These are phyloP conservation scores for Sorex maritimensis DNA, from an alignment of 2,797 vertebrate species.

Conservation along the genomic window DNA sequence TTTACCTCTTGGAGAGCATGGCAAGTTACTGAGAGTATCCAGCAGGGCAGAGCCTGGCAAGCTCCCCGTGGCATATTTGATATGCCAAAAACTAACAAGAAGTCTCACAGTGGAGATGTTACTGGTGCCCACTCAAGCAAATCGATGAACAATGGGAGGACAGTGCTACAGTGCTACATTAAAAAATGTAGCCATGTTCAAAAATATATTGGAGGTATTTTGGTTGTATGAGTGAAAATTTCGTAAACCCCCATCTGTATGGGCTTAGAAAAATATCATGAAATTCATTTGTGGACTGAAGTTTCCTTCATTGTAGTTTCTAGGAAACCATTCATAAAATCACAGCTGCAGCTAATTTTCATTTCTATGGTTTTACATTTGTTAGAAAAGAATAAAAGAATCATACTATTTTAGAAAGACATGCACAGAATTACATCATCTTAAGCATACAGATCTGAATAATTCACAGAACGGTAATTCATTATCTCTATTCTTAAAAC, in stretches of 20 bases:
- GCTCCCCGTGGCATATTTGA: too few relatives aligned
- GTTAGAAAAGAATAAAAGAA: conserved; percentile 77
- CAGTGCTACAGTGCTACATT: too few relatives aligned
- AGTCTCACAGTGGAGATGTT: too few relatives aligned
- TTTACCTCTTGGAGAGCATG: too few relatives aligned
- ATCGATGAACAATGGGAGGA: too few relatives aligned
- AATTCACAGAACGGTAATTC: conserved; percentile 73
- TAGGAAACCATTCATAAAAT: conserved; percentile 88
- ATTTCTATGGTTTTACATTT: conserved; percentile 83
- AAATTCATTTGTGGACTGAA: conserved; percentile 74
- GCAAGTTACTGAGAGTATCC: too few relatives aligned
- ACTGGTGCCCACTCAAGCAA: too few relatives aligned
- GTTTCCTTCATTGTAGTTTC: conserved; percentile 81
- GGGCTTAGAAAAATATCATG: conserved; percentile 52
- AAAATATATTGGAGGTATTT: conserved; percentile 69
- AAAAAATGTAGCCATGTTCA: conserved; percentile 46
- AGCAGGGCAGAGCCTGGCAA: too few relatives aligned
- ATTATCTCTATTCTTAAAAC: conserved; percentile 82
- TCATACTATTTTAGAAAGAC: conserved; percentile 83
- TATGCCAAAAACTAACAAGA: too few relatives aligned
- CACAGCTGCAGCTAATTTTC: conserved; percentile 87
- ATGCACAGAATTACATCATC: conserved; percentile 74
- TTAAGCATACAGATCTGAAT: conserved; percentile 77
- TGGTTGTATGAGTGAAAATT: conserved; percentile 25
- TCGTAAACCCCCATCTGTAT: conserved; percentile 59